These are phyloP conservation scores for Euborellia annulipes DNA, from an alignment of 1,140 invertebrate species.

Conservation along the genomic window DNA sequence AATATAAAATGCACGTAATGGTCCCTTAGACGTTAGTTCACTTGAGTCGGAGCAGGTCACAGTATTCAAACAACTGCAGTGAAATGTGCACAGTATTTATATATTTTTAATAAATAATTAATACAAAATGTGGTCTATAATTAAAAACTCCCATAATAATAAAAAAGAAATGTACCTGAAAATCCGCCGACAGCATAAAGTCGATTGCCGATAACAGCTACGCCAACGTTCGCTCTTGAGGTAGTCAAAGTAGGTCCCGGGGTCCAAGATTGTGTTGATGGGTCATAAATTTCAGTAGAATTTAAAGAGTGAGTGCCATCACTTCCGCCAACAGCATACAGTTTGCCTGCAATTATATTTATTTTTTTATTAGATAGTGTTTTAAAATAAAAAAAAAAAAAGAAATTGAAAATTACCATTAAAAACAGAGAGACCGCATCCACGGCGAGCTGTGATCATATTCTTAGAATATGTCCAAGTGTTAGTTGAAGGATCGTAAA, in stretches of 20 bases:
- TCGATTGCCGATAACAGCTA: constrained; percentile 45
- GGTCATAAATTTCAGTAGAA: constrained; percentile 49
- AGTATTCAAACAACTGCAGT: no score
- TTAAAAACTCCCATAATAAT: no score
- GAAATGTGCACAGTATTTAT: no score
- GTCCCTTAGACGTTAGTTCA: no score
- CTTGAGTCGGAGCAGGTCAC: no score
- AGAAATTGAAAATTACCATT: constrained; percentile 29
- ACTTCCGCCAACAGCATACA: constrained; percentile 52
- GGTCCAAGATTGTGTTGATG: constrained; percentile 39
- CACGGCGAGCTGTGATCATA: constrained; percentile 47
- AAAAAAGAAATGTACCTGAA: constrained; percentile 34
- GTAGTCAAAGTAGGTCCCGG: constrained; percentile 50
- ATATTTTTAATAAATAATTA: no score
- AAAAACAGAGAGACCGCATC: constrained; percentile 46
- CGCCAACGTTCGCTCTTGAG: constrained; percentile 52
- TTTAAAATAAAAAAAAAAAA: no score
- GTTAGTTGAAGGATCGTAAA: constrained; percentile 44
- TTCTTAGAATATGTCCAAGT: constrained; percentile 32
- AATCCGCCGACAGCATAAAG: constrained; percentile 69
- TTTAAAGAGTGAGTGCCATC: constrained; percentile 53
- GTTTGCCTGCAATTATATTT: constrained; percentile 27
- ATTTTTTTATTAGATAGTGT: constrained; percentile 1
- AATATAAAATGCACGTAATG: no score
- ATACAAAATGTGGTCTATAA: no score